Base-by-base conservation (phyloP, 2,888 invertebrate genomes). In the Phaonia tiefii region DNA sequence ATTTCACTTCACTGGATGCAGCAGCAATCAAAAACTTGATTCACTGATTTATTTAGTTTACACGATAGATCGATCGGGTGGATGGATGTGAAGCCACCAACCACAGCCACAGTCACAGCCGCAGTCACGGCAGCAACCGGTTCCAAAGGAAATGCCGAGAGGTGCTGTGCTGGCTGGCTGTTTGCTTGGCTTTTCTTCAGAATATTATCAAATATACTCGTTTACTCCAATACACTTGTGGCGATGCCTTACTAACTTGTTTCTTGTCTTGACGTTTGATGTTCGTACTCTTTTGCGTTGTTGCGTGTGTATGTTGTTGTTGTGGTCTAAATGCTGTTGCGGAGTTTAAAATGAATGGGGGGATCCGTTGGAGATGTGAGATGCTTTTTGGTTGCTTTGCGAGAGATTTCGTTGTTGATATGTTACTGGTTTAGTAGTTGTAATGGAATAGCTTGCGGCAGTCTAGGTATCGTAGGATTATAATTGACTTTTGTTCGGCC, bases 41-140 rank as follows among this genome's bases (percentile, higher is more conserved):
- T 75, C 69, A 76, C 69, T 76, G 80, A 80, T 80, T 80, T 80
- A 80, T 80, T 80, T 77, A 26, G 80, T 77, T 80, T 31, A 31
- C 31, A 8, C 31, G 31, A 31, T 74, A 49, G 10, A 66, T 44
- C 31, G 11, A 15, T 54, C n/a, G 26, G 25, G 26, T n/a, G n/a
- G 25, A 25, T 22, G n/a, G 4, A 56, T 56, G 56, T 25, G 22
- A 44, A 13, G 13, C 11, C 26, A 42, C 22, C 5, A 5, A 15
- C 31, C 2, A 63, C 54, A 54, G 20, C 8, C 8, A 31, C 22
- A 56, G 2, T 1, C 22, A 13, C 26, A 60, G 49, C 26, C 65
- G n/a, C n/a, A 67, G n/a, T n/a, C n/a, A n/a, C n/a, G n/a, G n/a
- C 37, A 37, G 44, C 31, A 81, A 81, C 81, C 81, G 81, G 81